These are phyloP conservation scores for Myotis findleyi DNA, from an alignment of 2,797 vertebrate genomes.

Conservation along the genomic window DNA sequence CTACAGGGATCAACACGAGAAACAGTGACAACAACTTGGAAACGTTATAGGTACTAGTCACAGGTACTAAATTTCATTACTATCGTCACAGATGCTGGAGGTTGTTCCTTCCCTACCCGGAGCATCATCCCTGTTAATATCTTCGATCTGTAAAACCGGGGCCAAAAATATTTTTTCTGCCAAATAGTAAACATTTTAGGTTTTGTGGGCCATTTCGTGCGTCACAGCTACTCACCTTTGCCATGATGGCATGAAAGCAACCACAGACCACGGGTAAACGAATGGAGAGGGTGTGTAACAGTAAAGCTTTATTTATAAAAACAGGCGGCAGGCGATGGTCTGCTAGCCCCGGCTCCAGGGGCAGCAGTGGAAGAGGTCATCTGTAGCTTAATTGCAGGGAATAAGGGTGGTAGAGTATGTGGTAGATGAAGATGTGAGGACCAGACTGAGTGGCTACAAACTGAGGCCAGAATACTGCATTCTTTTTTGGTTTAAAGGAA, in stretches of 20 bases:
- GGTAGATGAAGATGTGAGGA: neutral
- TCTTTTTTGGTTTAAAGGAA: neutral
- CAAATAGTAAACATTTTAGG: slow-evolving; percentile 28
- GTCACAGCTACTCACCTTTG: slow-evolving; percentile 3
- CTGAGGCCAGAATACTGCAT: neutral
- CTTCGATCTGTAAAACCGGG: neutral
- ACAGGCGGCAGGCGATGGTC: neutral
- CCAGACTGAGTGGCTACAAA: neutral
- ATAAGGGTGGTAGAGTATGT: neutral
- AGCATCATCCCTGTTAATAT: neutral
- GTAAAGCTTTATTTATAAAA: neutral
- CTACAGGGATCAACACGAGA: neutral
- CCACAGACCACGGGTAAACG: neutral
- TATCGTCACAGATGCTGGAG: neutral
- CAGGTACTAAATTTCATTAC: neutral
- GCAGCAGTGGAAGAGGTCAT: neutral
- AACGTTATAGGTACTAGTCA: neutral
- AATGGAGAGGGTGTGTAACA: neutral
- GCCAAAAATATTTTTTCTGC: neutral
- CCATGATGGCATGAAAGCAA: neutral
- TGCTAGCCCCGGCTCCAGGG: neutral
- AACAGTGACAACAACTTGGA: neutral
- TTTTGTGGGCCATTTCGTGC: neutral
- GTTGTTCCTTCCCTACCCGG: neutral
- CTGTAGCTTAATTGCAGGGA: neutral